phyloP scores from a whole-genome alignment of 2,113 vertebrate species.

The Gobio gobio region DNA sequence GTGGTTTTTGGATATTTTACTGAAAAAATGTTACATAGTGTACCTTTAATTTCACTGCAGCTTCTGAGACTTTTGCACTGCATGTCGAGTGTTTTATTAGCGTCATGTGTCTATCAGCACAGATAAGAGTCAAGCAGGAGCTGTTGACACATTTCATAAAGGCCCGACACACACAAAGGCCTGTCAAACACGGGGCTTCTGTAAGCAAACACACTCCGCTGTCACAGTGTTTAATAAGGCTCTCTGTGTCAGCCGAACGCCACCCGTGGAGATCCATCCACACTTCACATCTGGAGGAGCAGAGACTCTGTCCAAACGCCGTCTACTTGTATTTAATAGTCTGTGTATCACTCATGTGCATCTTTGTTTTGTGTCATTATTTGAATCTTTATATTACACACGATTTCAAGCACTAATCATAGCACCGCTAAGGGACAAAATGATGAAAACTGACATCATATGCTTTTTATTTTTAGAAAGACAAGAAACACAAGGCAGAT shows the following conservation, averaged over 20 bases:
- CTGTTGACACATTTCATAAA: conserved; percentile 80
- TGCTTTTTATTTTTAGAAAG: not conserved
- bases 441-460: not conserved
- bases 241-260: conserved; percentile 61
- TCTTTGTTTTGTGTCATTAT: not conserved
- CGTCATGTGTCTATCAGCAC: conserved; percentile 73
- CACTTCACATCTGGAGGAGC: conserved; percentile 60
- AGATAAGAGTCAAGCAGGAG: conserved; percentile 76
- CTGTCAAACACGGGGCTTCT: conserved; percentile 77
- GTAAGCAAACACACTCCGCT: conserved; percentile 73
- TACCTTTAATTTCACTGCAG: conserved; percentile 59
- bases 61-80: conserved; percentile 60
- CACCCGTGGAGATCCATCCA: conserved; percentile 69
- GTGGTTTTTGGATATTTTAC: no score
- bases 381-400: not conserved
- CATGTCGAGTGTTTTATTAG: conserved; percentile 74
- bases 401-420: not conserved
- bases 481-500: conserved; percentile 20
- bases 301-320: conserved; percentile 57
- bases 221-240: conserved; percentile 66
- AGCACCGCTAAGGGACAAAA: not conserved
- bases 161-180: conserved; percentile 66
- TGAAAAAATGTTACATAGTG: no score
- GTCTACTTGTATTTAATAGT: not conserved
- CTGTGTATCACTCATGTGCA: not conserved